Evolutionary conservation across 2,888 invertebrate genomes (phyloP), one percentile per base, ranked within the genome.

Genomic region (Cyaniris semiargus): DNA sequence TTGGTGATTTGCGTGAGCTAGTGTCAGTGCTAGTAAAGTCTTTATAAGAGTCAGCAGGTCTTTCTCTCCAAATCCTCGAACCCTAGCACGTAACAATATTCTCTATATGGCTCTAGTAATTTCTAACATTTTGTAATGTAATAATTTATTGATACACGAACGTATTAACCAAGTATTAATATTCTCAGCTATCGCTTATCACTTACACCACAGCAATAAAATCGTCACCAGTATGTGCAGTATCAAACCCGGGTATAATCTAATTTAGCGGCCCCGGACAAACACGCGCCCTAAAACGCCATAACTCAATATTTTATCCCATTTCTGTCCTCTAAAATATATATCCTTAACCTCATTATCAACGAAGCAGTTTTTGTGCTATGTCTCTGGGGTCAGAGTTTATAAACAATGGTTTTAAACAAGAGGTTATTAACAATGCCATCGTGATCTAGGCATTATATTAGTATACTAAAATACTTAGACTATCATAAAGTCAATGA

Each of bases 271-370:
- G 6, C 6, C 15, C 27, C 6, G 27, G 10, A 15, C 27, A 31
- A 31, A 66, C 66, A 66, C 3, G 56, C n/a, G 23, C 15, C 66
- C 66, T 66, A 66, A 66, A 66, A 66, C 27, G 27, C 60, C 60
- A 66, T 66, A 66, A 66, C 23, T 66, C 27, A 66, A 66, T 66
- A 3, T 66, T 66, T 23, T 66, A 66, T 66, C 60, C 60, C 23
- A 15, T 58, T 58, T 66, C 27, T 13, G 13, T 66, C 27, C 13
- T 27, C 60, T 21, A 8, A 58, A 58, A 58, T 58, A 58, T 58
- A 58, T 58, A 21, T 58, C 58, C 58, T 8, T 58, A 58, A 58
- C 58, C 58, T 58, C 58, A 21, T 58, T 60, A 60, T 66, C 8
- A 13, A 66, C 13, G 13, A 15, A 66, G 60, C 58, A 27, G 60